Evolutionary conservation across 2,113 vertebrate genomes (phyloP).

Genomic region (Coptodon rendalli): DNA sequence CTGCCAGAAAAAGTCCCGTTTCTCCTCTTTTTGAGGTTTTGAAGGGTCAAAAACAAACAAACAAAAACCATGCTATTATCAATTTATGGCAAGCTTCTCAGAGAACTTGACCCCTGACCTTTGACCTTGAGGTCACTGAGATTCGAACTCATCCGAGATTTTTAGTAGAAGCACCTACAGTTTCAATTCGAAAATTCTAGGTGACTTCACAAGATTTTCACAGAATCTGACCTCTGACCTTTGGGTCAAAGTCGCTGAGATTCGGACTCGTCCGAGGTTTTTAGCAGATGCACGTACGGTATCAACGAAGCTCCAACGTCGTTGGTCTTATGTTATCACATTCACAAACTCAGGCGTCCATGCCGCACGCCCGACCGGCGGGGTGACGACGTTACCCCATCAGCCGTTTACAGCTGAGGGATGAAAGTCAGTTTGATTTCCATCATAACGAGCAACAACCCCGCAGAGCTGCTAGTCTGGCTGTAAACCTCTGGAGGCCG

Average conservation of each 20-base stretch:
- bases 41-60: not conserved
- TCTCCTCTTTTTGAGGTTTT: not conserved
- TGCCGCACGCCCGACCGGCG: not conserved
- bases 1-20: accelerated
- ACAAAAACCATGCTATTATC: accelerated
- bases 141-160: accelerated
- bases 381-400: not conserved
- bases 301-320: not conserved
- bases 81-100: not conserved
- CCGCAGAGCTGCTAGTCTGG: not conserved
- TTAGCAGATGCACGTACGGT: accelerated
- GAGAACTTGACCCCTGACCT: not conserved
- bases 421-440: not conserved
- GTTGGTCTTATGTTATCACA: not conserved
- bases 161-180: accelerated
- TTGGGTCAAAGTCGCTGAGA: not conserved
- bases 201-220: not conserved
- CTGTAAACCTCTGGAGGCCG: not conserved
- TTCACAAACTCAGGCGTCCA: not conserved
- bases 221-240: not conserved
- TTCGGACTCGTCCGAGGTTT: not conserved
- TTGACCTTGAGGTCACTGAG: not conserved
- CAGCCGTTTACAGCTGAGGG: not conserved
- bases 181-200: not conserved
- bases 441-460: not conserved